These are phyloP conservation scores for Phortica magna DNA, from an alignment of 2,888 invertebrate species.

Conservation along the genomic window DNA sequence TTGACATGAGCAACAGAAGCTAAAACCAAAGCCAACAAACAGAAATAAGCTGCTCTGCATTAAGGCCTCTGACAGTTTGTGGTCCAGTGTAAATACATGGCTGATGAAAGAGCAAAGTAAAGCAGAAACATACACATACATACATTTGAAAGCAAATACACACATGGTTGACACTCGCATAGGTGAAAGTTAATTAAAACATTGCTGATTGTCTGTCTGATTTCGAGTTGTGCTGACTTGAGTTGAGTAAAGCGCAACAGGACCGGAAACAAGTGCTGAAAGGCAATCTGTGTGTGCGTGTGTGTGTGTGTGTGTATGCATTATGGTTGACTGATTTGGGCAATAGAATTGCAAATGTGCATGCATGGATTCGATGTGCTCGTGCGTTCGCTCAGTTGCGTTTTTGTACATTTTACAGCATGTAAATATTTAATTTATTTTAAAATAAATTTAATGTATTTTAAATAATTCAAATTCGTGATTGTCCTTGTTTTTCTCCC, in stretches of 20 bases:
- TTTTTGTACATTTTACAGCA: neutral
- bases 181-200: conserved; percentile 21
- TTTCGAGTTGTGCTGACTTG: neutral
- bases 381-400: neutral
- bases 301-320: conserved; percentile 14
- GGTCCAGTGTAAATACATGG: neutral
- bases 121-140: neutral
- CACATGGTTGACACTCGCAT: neutral
- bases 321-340: neutral
- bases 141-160: neutral
- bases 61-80: conserved; percentile 13
- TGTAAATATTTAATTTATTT: conserved; percentile 18
- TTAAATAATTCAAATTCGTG: conserved; percentile 6
- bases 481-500: neutral
- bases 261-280: neutral
- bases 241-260: neutral
- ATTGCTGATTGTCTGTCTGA: conserved; percentile 20
- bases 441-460: neutral
- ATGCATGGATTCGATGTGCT: neutral
- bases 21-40: neutral
- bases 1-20: neutral
- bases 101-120: neutral
- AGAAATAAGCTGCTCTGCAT: neutral
- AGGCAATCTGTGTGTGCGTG: neutral
- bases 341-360: neutral